Evolutionary conservation across 2,113 vertebrate genomes (phyloP).

Genomic region (Parus major): DNA sequence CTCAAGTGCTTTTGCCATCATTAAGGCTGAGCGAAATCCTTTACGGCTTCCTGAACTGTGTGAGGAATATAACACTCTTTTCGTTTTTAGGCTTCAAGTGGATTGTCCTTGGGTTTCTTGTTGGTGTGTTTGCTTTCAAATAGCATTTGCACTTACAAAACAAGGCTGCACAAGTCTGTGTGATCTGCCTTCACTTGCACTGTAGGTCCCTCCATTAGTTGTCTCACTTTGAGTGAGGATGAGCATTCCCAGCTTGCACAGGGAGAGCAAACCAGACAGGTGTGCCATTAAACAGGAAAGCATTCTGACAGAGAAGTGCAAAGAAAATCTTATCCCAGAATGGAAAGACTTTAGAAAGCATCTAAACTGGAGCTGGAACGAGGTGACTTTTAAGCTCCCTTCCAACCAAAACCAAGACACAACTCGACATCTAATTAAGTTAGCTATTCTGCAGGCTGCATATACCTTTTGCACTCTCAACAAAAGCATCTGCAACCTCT

Average conservation of each 20-base stretch:
- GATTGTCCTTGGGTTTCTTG: not conserved
- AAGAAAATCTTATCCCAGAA: not conserved
- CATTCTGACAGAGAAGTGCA: not conserved
- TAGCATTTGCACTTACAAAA: not conserved
- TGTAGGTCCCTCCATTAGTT: not conserved
- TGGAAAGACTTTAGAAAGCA: not conserved
- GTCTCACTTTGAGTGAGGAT: not conserved
- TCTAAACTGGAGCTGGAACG: not conserved
- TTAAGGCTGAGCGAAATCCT: not conserved
- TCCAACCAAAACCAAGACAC: not conserved
- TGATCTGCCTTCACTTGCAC: not conserved
- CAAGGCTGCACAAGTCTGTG: not conserved
- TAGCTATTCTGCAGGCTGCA: not conserved
- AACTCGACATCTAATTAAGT: not conserved
- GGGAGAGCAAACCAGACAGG: not conserved
- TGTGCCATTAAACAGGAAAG: not conserved
- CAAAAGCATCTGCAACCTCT: not conserved
- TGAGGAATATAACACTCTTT: not conserved
- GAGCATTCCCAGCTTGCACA: not conserved
- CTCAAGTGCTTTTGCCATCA: not conserved
- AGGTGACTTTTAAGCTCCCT: not conserved
- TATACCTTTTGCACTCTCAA: not conserved
- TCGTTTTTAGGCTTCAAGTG: not conserved
- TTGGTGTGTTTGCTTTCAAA: not conserved
- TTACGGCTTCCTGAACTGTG: not conserved